These are phyloP conservation scores for Brachypalpus laphriformis DNA, from an alignment of 2,888 invertebrate genomes.

Conservation along the genomic window DNA sequence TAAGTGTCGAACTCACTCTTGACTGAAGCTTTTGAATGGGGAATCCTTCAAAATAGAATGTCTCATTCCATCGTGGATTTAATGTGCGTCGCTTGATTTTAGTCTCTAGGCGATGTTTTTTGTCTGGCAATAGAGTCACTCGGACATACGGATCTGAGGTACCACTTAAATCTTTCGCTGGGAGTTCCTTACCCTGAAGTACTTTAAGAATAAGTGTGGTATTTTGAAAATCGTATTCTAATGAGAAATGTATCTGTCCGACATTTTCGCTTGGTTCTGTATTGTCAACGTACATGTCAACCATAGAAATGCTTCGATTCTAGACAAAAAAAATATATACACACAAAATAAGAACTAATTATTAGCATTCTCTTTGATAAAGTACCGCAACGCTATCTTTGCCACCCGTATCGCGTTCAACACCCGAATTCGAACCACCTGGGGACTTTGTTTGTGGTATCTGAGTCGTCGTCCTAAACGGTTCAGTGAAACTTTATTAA, in stretches of 20 bases:
- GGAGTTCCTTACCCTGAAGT: constrained; percentile 96
- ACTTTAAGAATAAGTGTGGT: constrained; percentile 95
- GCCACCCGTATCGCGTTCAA: constrained; percentile 76
- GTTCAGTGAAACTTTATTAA: constrained; percentile 75
- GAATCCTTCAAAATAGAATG: constrained; percentile 97
- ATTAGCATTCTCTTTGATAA: neutral
- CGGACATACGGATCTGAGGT: constrained; percentile 96
- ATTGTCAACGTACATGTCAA: constrained; percentile 97
- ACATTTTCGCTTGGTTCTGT: constrained; percentile 96
- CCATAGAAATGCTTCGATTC: constrained; percentile 94
- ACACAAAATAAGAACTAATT: neutral
- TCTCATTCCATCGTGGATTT: constrained; percentile 97
- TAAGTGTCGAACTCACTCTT: constrained; percentile 84
- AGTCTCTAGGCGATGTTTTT: constrained; percentile 95
- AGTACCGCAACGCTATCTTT: constrained; percentile 77
- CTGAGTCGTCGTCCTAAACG: constrained; percentile 76
- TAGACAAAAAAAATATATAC: constrained; percentile 82
- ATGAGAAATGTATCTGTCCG: constrained; percentile 96
- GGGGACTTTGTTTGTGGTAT: constrained; percentile 90
- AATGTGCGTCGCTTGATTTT: constrained; percentile 95
- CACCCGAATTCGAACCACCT: constrained; percentile 87
- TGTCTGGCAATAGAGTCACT: constrained; percentile 94
- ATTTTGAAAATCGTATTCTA: constrained; percentile 97
- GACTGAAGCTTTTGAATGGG: constrained; percentile 96
- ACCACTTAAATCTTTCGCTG: constrained; percentile 95